These are phyloP conservation scores for Chaetogeoica ovagalla DNA, from an alignment of 2,888 invertebrate species.

Conservation along the genomic window DNA sequence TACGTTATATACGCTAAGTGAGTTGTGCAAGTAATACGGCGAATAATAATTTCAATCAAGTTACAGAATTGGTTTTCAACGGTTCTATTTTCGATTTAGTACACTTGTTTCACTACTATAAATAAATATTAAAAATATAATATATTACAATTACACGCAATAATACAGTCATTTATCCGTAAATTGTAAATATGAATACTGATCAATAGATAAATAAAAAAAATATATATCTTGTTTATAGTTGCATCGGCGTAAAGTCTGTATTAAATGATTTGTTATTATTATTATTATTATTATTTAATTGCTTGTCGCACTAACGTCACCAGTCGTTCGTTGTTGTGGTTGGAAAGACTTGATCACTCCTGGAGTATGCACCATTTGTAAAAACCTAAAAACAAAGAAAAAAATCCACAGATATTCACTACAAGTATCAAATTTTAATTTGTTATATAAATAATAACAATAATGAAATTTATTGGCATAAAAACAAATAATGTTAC, in stretches of 20 bases:
- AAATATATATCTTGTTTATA: not conserved
- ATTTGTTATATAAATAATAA: not conserved
- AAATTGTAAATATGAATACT: not conserved
- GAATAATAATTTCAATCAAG: too few relatives aligned
- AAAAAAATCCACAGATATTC: not conserved
- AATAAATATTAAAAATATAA: not conserved
- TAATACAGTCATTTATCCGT: not conserved
- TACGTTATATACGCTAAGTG: too few relatives aligned
- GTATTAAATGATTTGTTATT: not conserved
- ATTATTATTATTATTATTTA: not conserved
- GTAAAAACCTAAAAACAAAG: slow-evolving; percentile 53
- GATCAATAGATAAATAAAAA: not conserved
- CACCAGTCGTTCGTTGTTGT: slow-evolving; percentile 25
- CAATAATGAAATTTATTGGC: too few relatives aligned
- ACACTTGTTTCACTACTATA: too few relatives aligned
- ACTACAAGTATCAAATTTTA: too few relatives aligned
- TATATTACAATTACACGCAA: not conserved
- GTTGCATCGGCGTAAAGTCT: not conserved
- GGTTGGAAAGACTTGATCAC: slow-evolving; percentile 55
- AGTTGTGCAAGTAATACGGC: too few relatives aligned
- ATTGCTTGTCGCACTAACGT: not conserved
- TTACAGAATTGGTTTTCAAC: too few relatives aligned
- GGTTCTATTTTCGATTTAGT: too few relatives aligned
- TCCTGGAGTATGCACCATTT: slow-evolving; percentile 56
- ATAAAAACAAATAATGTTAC: too few relatives aligned